Percentiles rank a stretch among this genome's conserved stretches.
These are phyloP conservation scores for Oegoconia quadripuncta DNA, from an alignment of 2,888 invertebrate genomes.

Conservation along the genomic window DNA sequence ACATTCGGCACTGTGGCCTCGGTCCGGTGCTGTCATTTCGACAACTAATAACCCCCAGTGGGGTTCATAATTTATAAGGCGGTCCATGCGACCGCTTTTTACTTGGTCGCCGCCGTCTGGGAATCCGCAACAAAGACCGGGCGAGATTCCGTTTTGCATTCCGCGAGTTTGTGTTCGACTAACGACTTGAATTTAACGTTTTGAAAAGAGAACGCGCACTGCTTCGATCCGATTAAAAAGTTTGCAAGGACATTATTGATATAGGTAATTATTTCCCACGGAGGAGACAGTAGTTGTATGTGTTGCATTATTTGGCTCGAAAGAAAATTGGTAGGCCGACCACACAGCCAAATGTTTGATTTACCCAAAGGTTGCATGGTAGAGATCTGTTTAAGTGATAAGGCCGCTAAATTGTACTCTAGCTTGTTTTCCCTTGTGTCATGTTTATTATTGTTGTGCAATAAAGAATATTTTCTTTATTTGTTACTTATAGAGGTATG, in stretches of 20 bases:
- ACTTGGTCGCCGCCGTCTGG: slow-evolving; percentile 68
- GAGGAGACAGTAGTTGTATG: too few relatives aligned
- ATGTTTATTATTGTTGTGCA: too few relatives aligned
- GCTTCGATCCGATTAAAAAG: slow-evolving; percentile 38
- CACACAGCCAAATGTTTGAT: too few relatives aligned
- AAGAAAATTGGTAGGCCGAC: too few relatives aligned
- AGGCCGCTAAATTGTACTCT: too few relatives aligned
- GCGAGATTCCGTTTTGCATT: slow-evolving; percentile 74
- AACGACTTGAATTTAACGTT: slow-evolving; percentile 50
- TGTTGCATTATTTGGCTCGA: too few relatives aligned
- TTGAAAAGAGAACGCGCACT: slow-evolving; percentile 45
- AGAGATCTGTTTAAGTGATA: too few relatives aligned
- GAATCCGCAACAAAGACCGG: slow-evolving; percentile 73
- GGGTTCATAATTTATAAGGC: slow-evolving; percentile 68
- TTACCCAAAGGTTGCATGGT: too few relatives aligned
- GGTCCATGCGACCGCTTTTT: slow-evolving; percentile 70
- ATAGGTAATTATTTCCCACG: slow-evolving; percentile 36
- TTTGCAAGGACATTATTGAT: too few relatives aligned
- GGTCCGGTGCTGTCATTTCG: slow-evolving; percentile 52
- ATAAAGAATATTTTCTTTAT: too few relatives aligned
- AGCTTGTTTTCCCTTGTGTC: too few relatives aligned
- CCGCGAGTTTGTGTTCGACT: slow-evolving; percentile 56
- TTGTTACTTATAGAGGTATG: too few relatives aligned
- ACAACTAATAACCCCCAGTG: slow-evolving; percentile 60
- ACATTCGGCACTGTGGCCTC: slow-evolving; percentile 39